These are phyloP conservation scores for Aotus griseimembra DNA, from an alignment of 2,797 vertebrate genomes.

Conservation along the genomic window DNA sequence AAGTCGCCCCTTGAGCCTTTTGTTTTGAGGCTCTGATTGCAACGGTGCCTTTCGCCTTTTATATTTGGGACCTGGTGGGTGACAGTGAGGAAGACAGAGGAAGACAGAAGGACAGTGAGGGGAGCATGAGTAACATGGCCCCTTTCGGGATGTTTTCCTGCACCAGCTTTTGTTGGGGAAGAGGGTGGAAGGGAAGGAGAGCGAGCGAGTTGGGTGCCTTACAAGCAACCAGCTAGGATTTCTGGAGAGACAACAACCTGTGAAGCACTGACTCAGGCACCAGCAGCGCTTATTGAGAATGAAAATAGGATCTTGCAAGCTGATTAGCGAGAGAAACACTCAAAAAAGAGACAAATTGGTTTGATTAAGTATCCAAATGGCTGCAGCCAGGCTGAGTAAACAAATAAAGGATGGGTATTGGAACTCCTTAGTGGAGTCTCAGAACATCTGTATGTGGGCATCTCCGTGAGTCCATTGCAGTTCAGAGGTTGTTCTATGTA, in stretches of 20 bases:
- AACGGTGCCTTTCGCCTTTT: background rate
- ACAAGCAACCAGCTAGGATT: background rate
- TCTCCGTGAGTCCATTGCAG: background rate
- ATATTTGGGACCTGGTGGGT: background rate
- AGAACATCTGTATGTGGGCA: background rate
- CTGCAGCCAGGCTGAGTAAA: background rate
- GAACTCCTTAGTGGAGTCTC: background rate
- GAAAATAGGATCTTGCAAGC: background rate
- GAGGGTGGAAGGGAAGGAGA: accelerated
- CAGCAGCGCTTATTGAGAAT: background rate
- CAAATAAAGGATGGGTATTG: background rate
- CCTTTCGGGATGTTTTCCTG: background rate
- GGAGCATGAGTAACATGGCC: background rate
- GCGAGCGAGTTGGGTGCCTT: background rate
- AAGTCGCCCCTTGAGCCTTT: background rate
- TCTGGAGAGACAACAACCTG: background rate
- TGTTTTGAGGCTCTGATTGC: background rate
- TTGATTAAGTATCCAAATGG: background rate
- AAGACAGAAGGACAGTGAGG: background rate
- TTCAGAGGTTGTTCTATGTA: background rate
- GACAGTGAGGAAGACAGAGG: background rate
- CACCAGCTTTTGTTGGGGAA: background rate
- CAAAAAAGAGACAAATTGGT: background rate
- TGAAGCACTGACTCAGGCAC: background rate
- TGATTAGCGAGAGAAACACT: background rate